Conservation (phyloP, 2,113 vertebrate species). For the Miniopterus natalensis region DNA sequence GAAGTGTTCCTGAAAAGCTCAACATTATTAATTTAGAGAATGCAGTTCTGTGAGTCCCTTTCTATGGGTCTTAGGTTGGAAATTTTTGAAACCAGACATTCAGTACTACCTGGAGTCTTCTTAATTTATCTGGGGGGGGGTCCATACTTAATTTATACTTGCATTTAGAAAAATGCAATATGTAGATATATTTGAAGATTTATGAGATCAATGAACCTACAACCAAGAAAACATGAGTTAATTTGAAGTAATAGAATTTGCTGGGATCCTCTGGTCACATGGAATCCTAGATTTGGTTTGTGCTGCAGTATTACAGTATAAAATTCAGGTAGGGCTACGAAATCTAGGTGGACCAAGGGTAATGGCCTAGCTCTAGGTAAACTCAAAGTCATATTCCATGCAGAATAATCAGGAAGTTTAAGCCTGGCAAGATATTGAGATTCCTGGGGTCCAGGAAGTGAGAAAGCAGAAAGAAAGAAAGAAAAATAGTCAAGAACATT, state of each 20-base stretch:
- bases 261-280: neutral
- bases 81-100: neutral
- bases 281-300: neutral
- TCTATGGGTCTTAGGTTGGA: neutral
- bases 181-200: neutral
- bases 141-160: neutral
- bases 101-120: slow-evolving; percentile 37
- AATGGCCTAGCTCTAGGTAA: neutral
- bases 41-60: slow-evolving; percentile 29
- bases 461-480: neutral
- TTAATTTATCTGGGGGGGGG: neutral
- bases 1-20: slow-evolving; percentile 68
- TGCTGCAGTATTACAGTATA: neutral
- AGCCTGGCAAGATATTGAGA: neutral
- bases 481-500: neutral
- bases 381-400: neutral
- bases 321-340: neutral
- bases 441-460: neutral
- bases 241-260: neutral
- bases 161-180: neutral
- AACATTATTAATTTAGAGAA: slow-evolving; percentile 35
- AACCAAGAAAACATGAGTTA: neutral
- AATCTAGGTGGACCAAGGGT: neutral
- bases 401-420: neutral
- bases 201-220: neutral